Base-by-base conservation (phyloP, 2,113 vertebrate species). In the Pelvicachromis taeniatus region DNA sequence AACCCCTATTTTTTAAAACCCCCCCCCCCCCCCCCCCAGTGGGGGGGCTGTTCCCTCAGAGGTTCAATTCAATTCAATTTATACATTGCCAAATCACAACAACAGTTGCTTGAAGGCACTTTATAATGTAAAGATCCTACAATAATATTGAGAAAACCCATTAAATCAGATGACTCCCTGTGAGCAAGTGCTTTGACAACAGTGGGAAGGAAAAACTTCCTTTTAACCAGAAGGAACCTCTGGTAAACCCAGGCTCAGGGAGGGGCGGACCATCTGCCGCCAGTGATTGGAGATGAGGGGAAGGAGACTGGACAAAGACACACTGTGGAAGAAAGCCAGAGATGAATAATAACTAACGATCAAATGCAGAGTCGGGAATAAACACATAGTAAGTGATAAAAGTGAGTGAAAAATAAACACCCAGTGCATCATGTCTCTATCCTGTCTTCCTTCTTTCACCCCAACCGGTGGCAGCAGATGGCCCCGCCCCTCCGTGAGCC, bases 81-180 rank as follows among this genome's bases (percentile, higher is more conserved):
- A 58, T 31, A 17, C 31, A 59, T 26, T 17, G 14, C 14, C 26
- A 59, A 59, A 59, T 61, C 29, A 33, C 58, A 61, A 61, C 33
- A 61, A 33, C 16, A 33, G 56, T 10, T 59, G 29, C 56, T 8
- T 59, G 17, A 19, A 59, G 9, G 5, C 3, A 61, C 9, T 61
- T 61, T 61, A 33, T 61, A 61, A 4, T 61, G 58, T 33, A 61
- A 6, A 16, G 58, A 33, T 1, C 29, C 29, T 19, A 58, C 55
- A 58, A 31, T 58, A 26, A 31, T 58, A 58, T 17, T 58, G 56
- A 3, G 26, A 58, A 17, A 58, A 17, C 56, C 0, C 56, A 16
- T 2, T 58, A 58, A 58, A 58, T 58, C 26, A 35, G 0, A 0
- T 35, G 9, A 61, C 29, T 0, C 58, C 9, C 29, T 35, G 1